phyloP scores from a whole-genome alignment of 1,140 invertebrate species.

The Zaprionus nigranus region DNA sequence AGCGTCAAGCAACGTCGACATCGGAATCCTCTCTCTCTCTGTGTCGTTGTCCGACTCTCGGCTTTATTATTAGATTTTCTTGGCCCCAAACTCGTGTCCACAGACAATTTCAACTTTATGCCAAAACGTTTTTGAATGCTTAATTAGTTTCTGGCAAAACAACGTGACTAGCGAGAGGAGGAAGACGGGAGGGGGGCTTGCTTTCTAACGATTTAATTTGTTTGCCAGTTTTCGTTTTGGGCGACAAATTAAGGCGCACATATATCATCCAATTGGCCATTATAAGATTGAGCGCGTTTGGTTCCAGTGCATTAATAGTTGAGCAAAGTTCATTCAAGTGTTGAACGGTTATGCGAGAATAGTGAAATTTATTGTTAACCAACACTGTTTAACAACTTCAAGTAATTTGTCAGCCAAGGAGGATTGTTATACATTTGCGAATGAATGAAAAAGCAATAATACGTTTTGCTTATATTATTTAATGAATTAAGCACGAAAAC shows the following conservation, averaged over 20 bases:
- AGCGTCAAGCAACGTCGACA: constrained; percentile 34
- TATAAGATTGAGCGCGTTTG: constrained; percentile 36
- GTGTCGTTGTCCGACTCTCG: constrained; percentile 20
- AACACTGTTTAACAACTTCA: no score
- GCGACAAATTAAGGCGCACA: constrained; percentile 29
- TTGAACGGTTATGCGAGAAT: not conserved
- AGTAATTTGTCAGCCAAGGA: no score
- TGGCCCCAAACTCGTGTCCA: constrained; percentile 27
- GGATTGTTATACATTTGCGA: no score
- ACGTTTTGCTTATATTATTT: no score
- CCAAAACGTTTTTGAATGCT: constrained; percentile 77
- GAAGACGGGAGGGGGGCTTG: not conserved
- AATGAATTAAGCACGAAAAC: no score
- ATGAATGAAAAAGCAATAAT: no score
- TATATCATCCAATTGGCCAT: constrained; percentile 60
- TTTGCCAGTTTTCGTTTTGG: constrained; percentile 35
- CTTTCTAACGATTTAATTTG: constrained; percentile 60
- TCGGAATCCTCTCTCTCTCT: not conserved
- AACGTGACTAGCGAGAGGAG: not conserved
- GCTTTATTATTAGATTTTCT: constrained; percentile 71
- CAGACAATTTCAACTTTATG: constrained; percentile 72
- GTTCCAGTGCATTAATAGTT: constrained; percentile 27
- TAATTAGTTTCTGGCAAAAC: constrained; percentile 67
- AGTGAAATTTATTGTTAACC: no score
- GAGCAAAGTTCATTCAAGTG: constrained; percentile 15